Evolutionary conservation across 2,113 vertebrate genomes (phyloP), one percentile per base, ranked within the genome.

Genomic region (Cephalopterus ornatus): DNA sequence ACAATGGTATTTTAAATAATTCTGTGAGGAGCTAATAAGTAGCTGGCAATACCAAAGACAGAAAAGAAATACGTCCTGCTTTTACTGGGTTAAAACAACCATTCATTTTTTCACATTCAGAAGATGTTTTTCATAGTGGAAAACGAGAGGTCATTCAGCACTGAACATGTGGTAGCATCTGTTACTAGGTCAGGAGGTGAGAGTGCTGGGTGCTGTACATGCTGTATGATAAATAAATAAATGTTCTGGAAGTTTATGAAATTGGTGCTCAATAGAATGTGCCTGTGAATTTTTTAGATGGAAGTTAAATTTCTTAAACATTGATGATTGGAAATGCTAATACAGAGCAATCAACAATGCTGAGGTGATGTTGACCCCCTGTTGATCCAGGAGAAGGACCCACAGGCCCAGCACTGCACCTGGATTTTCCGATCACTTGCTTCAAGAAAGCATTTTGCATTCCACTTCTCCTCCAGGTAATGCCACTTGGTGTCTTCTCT

Each of bases 211-310:
- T 4, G 9, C 22, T 67, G 13, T 65, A 61, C 8, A 68, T n/a
- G 11, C 37, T 0, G 0, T 37, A 44, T 14, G 6, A 37, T 8
- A 89, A 56, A 39, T 15, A 76, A 63, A 66, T 47, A 72, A 59
- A 26, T 26, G 32, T 73, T 68, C 41, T 65, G 39, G 27, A 72
- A 79, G 28, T 82, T 76, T 58, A 61, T 8, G 11, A n/a, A 23
- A 59, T 50, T 39, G 24, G 10, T 66, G 17, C 5, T 8, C 14
- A 59, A 39, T 14, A 73, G 61, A 85, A 78, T 7, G 7, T 63
- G 7, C 5, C 9, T 20, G 1, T 13, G 12, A 11, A 2, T 13
- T 68, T 53, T 79, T 71, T 37, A 53, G 14, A 20, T 75, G 9
- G 21, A 79, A 93, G n/a, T 8, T 5, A 24, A 11, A 0, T 79